Base-by-base conservation (phyloP, 2,797 vertebrate species). In the Etheostoma perlongum region DNA sequence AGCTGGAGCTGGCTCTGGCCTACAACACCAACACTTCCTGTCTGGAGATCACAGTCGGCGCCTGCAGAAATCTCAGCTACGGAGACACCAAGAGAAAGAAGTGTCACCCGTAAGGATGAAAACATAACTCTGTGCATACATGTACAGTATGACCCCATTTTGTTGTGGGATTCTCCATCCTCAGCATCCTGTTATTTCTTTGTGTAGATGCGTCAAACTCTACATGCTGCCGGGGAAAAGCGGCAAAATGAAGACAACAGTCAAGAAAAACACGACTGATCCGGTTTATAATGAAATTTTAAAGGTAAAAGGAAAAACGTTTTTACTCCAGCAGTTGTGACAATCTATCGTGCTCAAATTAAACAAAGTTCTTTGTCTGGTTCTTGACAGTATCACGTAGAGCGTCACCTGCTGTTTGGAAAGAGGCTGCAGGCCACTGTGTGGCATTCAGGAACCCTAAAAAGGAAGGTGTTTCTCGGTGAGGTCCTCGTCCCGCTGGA, bases 361-460 rank as follows among this genome's bases (percentile, higher is more conserved):
- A 40, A 1, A 59, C 69, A 36, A 59, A 1, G 3, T 1, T 76
- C 9, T 12, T n/a, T 49, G 0, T 66, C 3, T 81, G 4, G 1
- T 9, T 72, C 65, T 65, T 36, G 2, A 58, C 73, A 99, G 97
- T 97, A 94, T 83, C 91, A 92, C 44, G 90, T 97, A 69, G 94
- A 95, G 61, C 92, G 72, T 21, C 85, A 91, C 36, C 94, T 95
- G 89, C 91, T 98, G 89, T 80, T 65, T 67, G 93, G 91, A 23
- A 95, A 95, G 74, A 92, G 90, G 19, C 94, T 98, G 78, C 96
- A 96, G 83, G 93, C 95, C 15, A 94, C 96, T 0, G 96, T 98
- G 89, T 99, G 97, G 97, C 97, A 98, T 42, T 90, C 94, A n/a
- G 94, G 94, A 59, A 85, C 91, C 0, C 93, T 99, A 63, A 93